Evolutionary conservation across 2,888 invertebrate species (phyloP).

Genomic region (Stramonita haemastoma): DNA sequence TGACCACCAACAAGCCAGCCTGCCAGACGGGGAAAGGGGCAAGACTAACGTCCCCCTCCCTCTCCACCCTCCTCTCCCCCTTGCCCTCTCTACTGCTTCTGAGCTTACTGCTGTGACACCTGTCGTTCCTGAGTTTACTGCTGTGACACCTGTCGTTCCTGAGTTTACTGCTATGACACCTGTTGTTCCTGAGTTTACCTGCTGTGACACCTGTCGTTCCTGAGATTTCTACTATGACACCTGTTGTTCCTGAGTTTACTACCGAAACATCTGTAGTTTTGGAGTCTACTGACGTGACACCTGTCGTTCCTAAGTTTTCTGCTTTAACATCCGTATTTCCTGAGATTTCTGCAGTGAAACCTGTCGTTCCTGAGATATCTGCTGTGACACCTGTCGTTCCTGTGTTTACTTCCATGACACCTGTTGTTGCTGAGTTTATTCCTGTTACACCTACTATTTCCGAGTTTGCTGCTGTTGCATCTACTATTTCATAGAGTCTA

Average conservation of each 20-base stretch:
- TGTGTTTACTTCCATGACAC: not conserved
- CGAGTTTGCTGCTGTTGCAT: too few relatives aligned
- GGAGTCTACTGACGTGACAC: too few relatives aligned
- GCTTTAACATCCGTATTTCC: not conserved
- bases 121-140: not conserved
- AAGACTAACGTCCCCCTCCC: not conserved
- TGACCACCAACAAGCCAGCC: constrained; percentile 22
- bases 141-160: not conserved
- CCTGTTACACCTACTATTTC: too few relatives aligned
- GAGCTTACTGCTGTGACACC: not conserved
- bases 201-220: not conserved
- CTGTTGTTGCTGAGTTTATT: not conserved
- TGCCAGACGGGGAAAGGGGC: constrained; percentile 15
- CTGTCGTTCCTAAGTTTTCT: too few relatives aligned
- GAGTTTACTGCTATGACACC: not conserved
- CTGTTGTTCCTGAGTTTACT: not conserved
- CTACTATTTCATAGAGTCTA: too few relatives aligned
- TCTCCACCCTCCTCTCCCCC: not conserved
- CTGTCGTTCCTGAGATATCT: not conserved
- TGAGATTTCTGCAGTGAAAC: not conserved
- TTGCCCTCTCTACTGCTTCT: not conserved
- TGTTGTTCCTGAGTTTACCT: not conserved
- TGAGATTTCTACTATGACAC: not conserved
- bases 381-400: not conserved
- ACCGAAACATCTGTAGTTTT: too few relatives aligned